Conservation (phyloP, 2,888 invertebrate species). For the Agrenia bidenticulata region DNA sequence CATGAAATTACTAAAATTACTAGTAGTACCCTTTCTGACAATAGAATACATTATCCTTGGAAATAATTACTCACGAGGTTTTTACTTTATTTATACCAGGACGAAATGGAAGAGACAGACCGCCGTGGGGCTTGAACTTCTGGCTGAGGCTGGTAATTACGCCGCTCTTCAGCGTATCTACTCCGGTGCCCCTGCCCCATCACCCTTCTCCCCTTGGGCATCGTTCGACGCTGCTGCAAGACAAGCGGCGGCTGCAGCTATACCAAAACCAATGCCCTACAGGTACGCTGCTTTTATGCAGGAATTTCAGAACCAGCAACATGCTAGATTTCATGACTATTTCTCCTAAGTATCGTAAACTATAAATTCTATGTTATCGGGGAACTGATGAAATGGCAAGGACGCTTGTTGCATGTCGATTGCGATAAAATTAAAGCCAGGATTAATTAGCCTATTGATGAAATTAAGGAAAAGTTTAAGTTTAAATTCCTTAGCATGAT, state of each 20-base stretch:
- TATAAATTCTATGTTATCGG: too few species aligned
- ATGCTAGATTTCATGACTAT: neutral
- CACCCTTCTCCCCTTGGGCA: slow-evolving; percentile 58
- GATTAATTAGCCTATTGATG: too few species aligned
- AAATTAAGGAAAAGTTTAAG: too few species aligned
- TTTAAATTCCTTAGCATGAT: too few species aligned
- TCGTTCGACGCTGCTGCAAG: slow-evolving; percentile 68
- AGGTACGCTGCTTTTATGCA: slow-evolving; percentile 55
- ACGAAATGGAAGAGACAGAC: slow-evolving; percentile 99
- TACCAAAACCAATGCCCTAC: slow-evolving; percentile 87
- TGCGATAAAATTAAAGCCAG: too few species aligned
- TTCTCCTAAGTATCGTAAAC: too few species aligned
- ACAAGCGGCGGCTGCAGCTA: slow-evolving; percentile 63
- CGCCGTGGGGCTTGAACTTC: slow-evolving; percentile 91
- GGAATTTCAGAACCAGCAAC: slow-evolving; percentile 1
- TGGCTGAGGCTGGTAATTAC: slow-evolving; percentile 96
- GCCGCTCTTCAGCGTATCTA: slow-evolving; percentile 93
- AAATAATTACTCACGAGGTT: neutral
- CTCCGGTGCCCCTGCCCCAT: slow-evolving; percentile 66
- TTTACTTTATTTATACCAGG: slow-evolving; percentile 62
- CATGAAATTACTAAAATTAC: too few species aligned
- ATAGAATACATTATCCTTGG: too few species aligned
- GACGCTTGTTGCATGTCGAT: too few species aligned
- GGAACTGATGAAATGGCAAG: too few species aligned
- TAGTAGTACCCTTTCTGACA: too few species aligned